These are phyloP conservation scores for Patella depressa DNA, from an alignment of 2,888 invertebrate species.

Conservation along the genomic window DNA sequence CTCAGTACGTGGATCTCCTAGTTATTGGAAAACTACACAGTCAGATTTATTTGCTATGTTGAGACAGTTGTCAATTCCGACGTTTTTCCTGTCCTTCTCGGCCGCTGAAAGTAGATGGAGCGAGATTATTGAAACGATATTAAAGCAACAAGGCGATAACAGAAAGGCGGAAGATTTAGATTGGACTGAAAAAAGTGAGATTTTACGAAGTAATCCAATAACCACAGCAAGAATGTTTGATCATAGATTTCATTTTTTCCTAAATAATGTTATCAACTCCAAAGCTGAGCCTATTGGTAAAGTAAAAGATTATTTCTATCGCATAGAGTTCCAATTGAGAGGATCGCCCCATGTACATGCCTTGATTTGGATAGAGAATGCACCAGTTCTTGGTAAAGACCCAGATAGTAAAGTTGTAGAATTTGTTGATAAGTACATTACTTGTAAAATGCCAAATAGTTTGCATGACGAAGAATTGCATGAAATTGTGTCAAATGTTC, in stretches of 20 bases:
- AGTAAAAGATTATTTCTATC: constrained; percentile 41
- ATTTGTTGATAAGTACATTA: constrained; percentile 31
- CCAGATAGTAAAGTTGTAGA: constrained; percentile 28
- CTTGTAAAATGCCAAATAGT: constrained; percentile 24
- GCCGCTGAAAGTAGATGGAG: constrained; percentile 22
- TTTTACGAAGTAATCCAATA: no score
- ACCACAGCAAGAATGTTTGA: constrained; percentile 26
- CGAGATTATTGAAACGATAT: constrained; percentile 14
- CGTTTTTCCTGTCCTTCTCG: constrained; percentile 23
- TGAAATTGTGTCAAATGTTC: constrained; percentile 22
- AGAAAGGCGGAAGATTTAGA: constrained; percentile 16
- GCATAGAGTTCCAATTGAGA: constrained; percentile 46
- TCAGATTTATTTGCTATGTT: constrained; percentile 27
- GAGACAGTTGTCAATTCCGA: constrained; percentile 22
- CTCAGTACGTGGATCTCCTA: constrained; percentile 20
- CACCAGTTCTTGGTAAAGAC: constrained; percentile 35
- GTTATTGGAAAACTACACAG: constrained; percentile 25
- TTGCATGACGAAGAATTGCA: constrained; percentile 27
- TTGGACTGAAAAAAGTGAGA: constrained; percentile 23
- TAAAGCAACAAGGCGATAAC: constrained; percentile 16
- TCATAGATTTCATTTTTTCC: constrained; percentile 21
- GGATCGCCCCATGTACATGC: constrained; percentile 49
- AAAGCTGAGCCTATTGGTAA: constrained; percentile 32
- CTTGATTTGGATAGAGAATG: constrained; percentile 40
- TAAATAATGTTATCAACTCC: constrained; percentile 21